Evolutionary conservation across 2,888 invertebrate genomes (phyloP).

Genomic region (Dryadula phaetusa): DNA sequence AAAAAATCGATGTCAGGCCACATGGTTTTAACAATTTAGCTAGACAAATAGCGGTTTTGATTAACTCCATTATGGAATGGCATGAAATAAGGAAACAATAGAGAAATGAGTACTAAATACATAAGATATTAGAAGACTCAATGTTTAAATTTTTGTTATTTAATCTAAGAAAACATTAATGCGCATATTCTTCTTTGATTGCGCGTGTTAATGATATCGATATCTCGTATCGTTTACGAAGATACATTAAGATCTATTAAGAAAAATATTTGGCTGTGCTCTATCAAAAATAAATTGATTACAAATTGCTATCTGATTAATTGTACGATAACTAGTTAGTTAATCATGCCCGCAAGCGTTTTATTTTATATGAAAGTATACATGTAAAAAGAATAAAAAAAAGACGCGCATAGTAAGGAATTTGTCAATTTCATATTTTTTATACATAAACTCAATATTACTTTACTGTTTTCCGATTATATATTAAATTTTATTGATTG

Average conservation of each 20-base stretch:
- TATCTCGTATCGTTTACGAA: slow-evolving; percentile 13
- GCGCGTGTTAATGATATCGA: slow-evolving; percentile 9
- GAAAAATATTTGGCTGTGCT: slow-evolving; percentile 24
- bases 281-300: slow-evolving; percentile 19
- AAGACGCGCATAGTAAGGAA: not conserved
- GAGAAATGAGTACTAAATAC: not conserved
- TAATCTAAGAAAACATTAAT: not conserved
- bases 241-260: slow-evolving; percentile 18
- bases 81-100: too few relatives aligned
- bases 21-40: too few relatives aligned
- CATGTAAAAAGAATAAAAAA: not conserved
- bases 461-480: not conserved
- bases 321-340: slow-evolving; percentile 65
- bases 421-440: not conserved
- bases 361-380: slow-evolving; percentile 40
- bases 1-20: too few relatives aligned
- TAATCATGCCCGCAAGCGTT: slow-evolving; percentile 54
- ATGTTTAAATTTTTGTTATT: not conserved
- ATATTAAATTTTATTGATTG: slow-evolving; percentile 3
- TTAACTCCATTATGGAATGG: too few relatives aligned
- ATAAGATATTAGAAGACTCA: not conserved
- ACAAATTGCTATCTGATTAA: slow-evolving; percentile 51
- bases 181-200: not conserved
- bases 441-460: not conserved
- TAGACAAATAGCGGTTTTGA: too few relatives aligned